Evolutionary conservation across 1,140 invertebrate genomes (phyloP).

Genomic region (Tetragnatha versicolor): DNA sequence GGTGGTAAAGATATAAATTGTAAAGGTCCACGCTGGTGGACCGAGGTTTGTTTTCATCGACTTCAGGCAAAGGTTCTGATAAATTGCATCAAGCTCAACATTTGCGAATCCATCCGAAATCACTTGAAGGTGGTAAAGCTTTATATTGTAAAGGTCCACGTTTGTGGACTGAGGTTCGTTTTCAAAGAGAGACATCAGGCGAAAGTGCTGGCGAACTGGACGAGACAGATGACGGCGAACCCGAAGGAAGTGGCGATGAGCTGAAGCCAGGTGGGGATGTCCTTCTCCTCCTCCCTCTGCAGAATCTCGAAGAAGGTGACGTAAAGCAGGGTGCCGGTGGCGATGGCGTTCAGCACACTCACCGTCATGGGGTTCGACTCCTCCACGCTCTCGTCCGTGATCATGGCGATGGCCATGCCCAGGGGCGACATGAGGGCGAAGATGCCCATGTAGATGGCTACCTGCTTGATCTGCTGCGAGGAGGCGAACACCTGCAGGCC

Average conservation of each 20-base stretch:
- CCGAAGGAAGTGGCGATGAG: constrained; percentile 27
- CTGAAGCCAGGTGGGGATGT: constrained; percentile 39
- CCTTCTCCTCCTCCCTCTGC: constrained; percentile 61
- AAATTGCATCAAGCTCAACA: too few species aligned
- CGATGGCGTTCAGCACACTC: constrained; percentile 66
- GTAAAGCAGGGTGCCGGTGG: constrained; percentile 89
- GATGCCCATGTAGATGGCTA: constrained; percentile 48
- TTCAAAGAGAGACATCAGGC: background rate
- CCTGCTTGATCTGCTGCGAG: constrained; percentile 30
- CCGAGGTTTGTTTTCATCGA: too few species aligned
- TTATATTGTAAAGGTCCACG: too few species aligned
- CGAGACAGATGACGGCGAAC: constrained; percentile 28
- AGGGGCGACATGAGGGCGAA: constrained; percentile 59
- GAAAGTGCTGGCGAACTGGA: constrained; percentile 37
- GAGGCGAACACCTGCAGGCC: constrained; percentile 63
- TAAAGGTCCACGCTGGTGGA: too few species aligned
- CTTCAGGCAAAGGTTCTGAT: too few species aligned
- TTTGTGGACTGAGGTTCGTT: too few species aligned
- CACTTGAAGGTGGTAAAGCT: too few species aligned
- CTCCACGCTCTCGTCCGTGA: constrained; percentile 36
- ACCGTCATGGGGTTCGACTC: constrained; percentile 52
- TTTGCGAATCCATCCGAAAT: background rate
- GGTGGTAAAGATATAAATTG: too few species aligned
- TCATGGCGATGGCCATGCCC: constrained; percentile 57
- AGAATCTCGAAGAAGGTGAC: constrained; percentile 92